Evolutionary conservation across 2,888 invertebrate genomes (phyloP), one percentile per base, ranked within the genome.

Genomic region (Halocaridina rubra): DNA sequence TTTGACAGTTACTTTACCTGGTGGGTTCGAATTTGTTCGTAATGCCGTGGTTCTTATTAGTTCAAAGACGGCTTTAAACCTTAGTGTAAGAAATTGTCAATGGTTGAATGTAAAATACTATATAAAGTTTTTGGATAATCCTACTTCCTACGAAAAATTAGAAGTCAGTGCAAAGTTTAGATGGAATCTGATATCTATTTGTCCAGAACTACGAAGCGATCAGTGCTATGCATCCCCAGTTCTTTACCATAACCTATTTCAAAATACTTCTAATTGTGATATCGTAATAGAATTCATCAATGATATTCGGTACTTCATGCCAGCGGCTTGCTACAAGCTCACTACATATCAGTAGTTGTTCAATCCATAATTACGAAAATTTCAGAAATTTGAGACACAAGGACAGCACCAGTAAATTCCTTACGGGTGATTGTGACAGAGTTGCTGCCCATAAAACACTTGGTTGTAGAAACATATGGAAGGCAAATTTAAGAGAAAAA

Each of bases 41-140:
- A 86, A 86, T 69, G 74, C 82, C 53, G 33, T 72, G 53, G 81
- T 61, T 39, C 29, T 86, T 29, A 30, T 86, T 0, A 86, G 61
- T 64, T 27, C 64, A 29, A 76, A 33, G 69, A 67, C 39, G 13
- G 76, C 80, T 16, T 22, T 84, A 24, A 22, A 4, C 16, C 64
- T 80, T 24, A 75, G 75, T 29, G 24, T 80, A 3, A 76, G 22
- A 32, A 72, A 57, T 72, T 79, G 82, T n/a, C 69, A 82, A 30
- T 86, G 86, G 86, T 32, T 78, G 10, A 59, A 67, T 74, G 79
- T 71, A 2, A 19, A 74, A 13, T 81, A 57, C 10, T 16, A 10
- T 24, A 19, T n/a, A 10, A 27, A 61, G 29, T 7, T 16, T 13
- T 27, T n/a, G 1, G 8, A 19, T 30, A 22, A 33, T n/a, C 75